Evolutionary conservation across 2,797 vertebrate genomes (phyloP).

Genomic region (Euphonia xanthogaster): DNA sequence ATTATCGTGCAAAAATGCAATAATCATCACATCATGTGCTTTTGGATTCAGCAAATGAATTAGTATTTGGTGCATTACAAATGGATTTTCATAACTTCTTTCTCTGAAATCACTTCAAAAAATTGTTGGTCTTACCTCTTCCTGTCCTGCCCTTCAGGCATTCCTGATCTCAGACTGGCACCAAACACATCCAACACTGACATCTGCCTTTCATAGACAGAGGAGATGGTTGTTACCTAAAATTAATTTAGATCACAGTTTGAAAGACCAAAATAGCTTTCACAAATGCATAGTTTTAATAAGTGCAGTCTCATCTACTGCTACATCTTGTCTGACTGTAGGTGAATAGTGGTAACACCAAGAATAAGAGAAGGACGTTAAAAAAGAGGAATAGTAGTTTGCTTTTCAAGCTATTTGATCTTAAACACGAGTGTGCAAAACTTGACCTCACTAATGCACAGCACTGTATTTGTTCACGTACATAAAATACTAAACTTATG

Average conservation of each 20-base stretch:
- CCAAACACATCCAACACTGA: not conserved
- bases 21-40: not conserved
- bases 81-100: not conserved
- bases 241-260: not conserved
- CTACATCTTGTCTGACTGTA: not conserved
- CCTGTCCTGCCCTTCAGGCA: not conserved
- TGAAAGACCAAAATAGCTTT: not conserved
- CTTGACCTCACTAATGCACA: not conserved
- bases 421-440: not conserved
- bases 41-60: not conserved
- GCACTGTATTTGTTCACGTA: not conserved
- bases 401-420: not conserved
- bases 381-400: not conserved
- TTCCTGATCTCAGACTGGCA: not conserved
- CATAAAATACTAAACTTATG: slow-evolving; percentile 4
- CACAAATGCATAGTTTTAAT: not conserved
- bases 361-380: not conserved
- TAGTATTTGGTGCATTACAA: not conserved
- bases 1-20: not conserved
- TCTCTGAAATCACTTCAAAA: not conserved
- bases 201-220: not conserved
- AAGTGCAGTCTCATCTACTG: not conserved
- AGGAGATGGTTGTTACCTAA: not conserved
- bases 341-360: not conserved
- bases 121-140: not conserved